A percentile compares a stretch with the other conserved stretches of the same genome.
These are phyloP conservation scores for Drosophila tripunctata DNA, from an alignment of 2,888 invertebrate species.

Conservation along the genomic window DNA sequence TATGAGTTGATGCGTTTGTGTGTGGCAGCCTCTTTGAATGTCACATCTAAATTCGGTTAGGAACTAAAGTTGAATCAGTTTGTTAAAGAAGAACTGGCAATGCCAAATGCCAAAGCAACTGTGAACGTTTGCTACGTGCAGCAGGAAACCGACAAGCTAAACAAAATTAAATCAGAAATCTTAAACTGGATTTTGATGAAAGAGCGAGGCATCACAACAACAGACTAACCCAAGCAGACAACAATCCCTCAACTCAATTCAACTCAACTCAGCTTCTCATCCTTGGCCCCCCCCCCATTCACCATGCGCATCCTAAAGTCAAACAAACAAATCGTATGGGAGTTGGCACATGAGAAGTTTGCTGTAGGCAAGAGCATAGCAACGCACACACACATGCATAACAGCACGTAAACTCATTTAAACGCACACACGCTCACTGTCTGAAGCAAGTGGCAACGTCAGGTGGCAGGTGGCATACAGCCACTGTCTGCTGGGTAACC, in stretches of 20 bases:
- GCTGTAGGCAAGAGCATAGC: conserved; percentile 33
- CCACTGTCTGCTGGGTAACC: conserved; percentile 32
- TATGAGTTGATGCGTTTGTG: conserved; percentile 20
- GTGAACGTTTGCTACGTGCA: conserved; percentile 39
- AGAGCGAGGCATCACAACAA: conserved; percentile 18
- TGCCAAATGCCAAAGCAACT: conserved; percentile 27
- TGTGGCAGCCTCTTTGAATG: conserved; percentile 49
- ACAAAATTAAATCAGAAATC: conserved; percentile 74
- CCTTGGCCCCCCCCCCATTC: neutral
- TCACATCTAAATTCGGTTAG: conserved; percentile 36
- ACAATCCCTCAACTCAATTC: conserved; percentile 55
- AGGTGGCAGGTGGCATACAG: conserved; percentile 16
- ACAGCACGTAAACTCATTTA: conserved; percentile 59
- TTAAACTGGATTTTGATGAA: conserved; percentile 73
- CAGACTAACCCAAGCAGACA: conserved; percentile 38
- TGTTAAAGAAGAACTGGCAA: neutral
- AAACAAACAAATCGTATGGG: conserved; percentile 58
- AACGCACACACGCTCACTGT: conserved; percentile 37
- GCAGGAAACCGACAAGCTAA: conserved; percentile 48
- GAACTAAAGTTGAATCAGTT: conserved; percentile 10
- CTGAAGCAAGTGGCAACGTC: neutral
- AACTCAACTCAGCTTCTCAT: too few relatives aligned
- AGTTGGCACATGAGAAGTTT: conserved; percentile 24
- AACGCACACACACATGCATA: conserved; percentile 33
- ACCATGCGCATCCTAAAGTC: conserved; percentile 41